phyloP scores from a whole-genome alignment of 2,113 vertebrate species.

The Forbesichthys papilliferus region DNA sequence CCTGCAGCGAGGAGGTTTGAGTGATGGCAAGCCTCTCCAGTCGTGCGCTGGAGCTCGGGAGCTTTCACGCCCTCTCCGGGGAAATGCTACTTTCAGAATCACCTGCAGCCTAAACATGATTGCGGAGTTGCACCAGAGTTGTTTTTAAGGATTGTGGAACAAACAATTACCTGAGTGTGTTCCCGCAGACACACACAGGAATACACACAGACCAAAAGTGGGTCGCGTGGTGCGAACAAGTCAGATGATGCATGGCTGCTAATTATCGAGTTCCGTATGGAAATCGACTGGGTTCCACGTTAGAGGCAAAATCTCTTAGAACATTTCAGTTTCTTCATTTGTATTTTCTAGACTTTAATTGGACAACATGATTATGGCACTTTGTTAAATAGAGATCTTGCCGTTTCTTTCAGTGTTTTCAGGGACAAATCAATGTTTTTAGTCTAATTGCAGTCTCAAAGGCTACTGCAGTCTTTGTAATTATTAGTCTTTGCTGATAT shows the following conservation, averaged over 20 bases:
- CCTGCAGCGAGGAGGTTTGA: constrained; percentile 63
- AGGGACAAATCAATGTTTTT: constrained; percentile 66
- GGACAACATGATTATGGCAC: constrained; percentile 66
- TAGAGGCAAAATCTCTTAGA: constrained; percentile 41
- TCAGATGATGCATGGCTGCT: constrained; percentile 56
- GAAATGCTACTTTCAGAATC: constrained; percentile 70
- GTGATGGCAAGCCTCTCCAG: constrained; percentile 57
- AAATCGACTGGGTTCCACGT: constrained; percentile 49
- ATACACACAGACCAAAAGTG: background rate
- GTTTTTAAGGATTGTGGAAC: constrained; percentile 61
- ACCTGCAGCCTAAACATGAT: constrained; percentile 76
- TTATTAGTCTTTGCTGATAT: constrained; percentile 44
- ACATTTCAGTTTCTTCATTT: constrained; percentile 52
- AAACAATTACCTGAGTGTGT: constrained; percentile 65
- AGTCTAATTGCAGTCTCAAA: constrained; percentile 60
- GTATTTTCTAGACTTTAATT: constrained; percentile 61
- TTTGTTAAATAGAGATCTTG: constrained; percentile 59
- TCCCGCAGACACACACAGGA: constrained; percentile 4
- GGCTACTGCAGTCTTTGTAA: constrained; percentile 56
- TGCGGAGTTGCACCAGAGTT: constrained; percentile 49
- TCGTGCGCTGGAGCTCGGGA: constrained; percentile 51
- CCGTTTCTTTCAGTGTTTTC: constrained; percentile 52
- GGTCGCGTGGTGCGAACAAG: constrained; percentile 44
- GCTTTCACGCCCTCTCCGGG: constrained; percentile 54
- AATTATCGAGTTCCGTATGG: constrained; percentile 61